A percentile compares a stretch with the other conserved stretches of the same genome.
These are phyloP conservation scores for Xestia ashworthii DNA, from an alignment of 2,888 invertebrate genomes.

Conservation along the genomic window DNA sequence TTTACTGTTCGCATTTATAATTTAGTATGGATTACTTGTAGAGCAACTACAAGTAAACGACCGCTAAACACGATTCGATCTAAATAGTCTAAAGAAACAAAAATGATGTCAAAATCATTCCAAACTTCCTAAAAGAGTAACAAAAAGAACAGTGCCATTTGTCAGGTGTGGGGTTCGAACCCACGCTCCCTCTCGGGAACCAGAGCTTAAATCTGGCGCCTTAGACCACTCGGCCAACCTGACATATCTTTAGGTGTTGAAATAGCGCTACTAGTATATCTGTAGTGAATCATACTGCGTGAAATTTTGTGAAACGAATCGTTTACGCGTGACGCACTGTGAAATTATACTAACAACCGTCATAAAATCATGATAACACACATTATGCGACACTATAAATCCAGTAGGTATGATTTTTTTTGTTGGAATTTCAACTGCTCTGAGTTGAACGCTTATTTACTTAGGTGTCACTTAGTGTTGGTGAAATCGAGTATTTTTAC, in stretches of 20 bases:
- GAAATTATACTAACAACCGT: background rate
- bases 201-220: slow-evolving; percentile 96
- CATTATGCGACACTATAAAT: background rate
- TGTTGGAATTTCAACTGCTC: background rate
- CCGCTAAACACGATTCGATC: background rate
- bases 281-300: slow-evolving; percentile 26
- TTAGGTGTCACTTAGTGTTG: background rate
- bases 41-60: background rate
- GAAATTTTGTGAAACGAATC: slow-evolving; percentile 22
- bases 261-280: slow-evolving; percentile 7
- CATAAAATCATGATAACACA: background rate
- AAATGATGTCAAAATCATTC: background rate
- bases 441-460: background rate
- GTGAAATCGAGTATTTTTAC: background rate
- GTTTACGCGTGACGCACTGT: slow-evolving; percentile 3
- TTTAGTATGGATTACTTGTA: no score
- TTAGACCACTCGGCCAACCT: slow-evolving; percentile 96
- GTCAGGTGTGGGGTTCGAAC: slow-evolving; percentile 96
- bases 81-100: background rate
- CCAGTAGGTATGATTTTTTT: background rate
- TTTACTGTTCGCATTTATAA: no score
- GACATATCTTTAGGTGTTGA: slow-evolving; percentile 75
- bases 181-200: slow-evolving; percentile 95
- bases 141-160: slow-evolving; percentile 55
- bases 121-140: background rate